Base-by-base conservation (phyloP, 2,888 invertebrate genomes). In the Pristionchus japonicus region DNA sequence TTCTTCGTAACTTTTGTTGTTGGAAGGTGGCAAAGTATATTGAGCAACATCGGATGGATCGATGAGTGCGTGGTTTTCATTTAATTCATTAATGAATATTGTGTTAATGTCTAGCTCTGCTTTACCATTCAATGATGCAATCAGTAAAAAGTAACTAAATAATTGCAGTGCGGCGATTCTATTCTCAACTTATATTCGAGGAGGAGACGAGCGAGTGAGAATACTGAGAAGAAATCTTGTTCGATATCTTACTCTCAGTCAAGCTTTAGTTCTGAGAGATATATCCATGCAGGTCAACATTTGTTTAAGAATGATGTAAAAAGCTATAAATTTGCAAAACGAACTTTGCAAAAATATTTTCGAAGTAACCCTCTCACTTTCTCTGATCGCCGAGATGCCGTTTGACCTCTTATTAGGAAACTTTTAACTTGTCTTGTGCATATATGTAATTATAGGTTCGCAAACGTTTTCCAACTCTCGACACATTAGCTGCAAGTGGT, bases 91-190 rank as follows among this genome's bases (percentile, higher is more conserved):
- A 43, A n/a, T 34, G 9, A 34, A 43, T 47, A 80, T 80, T 43
- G 7, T 6, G 37, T 27, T 15, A n/a, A 27, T 70, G 13, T 34
- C 23, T 13, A n/a, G n/a, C n/a, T n/a, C n/a, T n/a, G n/a, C n/a
- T n/a, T n/a, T n/a, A n/a, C n/a, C n/a, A n/a, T n/a, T n/a, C n/a
- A n/a, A n/a, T n/a, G n/a, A n/a, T n/a, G n/a, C n/a, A n/a, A n/a
- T n/a, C n/a, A n/a, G n/a, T n/a, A n/a, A n/a, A n/a, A n/a, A n/a
- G n/a, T n/a, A n/a, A n/a, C n/a, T n/a, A n/a, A n/a, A n/a, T n/a
- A n/a, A n/a, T n/a, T n/a, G n/a, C 90, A 93, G 93, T 83, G 92
- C 92, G 0, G 92, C 93, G 6, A 90, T 93, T 23, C 89, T 91
- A 4, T 92, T 92, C 84, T 91, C 90, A 52, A 89, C 91, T 4